Percentiles rank a stretch among this genome's conserved stretches.
Conservation (phyloP, 2,888 invertebrate genomes). For the Geophilus truncorum region DNA sequence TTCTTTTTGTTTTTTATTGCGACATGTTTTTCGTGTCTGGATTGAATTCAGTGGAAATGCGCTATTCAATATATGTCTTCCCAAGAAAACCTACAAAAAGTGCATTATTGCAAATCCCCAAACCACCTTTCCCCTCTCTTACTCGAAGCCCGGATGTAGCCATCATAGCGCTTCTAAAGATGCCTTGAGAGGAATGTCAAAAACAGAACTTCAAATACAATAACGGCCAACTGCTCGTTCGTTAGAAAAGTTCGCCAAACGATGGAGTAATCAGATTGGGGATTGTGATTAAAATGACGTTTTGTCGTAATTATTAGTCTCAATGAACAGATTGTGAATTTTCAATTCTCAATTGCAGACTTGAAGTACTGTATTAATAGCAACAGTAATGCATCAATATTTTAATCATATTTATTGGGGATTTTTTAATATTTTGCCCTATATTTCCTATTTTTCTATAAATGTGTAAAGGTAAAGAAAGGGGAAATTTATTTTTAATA, state of each 20-base stretch:
- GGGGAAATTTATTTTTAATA: too few species aligned
- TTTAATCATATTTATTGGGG: too few species aligned
- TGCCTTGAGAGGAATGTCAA: constrained; percentile 14
- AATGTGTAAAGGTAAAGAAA: too few species aligned
- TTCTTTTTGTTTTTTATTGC: neutral
- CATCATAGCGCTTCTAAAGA: neutral
- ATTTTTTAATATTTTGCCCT: too few species aligned
- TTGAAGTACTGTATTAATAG: too few species aligned
- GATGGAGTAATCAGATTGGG: neutral
- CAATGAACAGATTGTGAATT: too few species aligned
- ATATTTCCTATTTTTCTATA: too few species aligned
- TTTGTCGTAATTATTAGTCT: too few species aligned
- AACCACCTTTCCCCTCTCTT: neutral
- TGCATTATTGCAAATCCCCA: neutral
- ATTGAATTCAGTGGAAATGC: neutral
- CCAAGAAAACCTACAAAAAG: constrained; percentile 5
- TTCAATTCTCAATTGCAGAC: too few species aligned
- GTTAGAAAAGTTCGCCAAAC: neutral
- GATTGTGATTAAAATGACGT: neutral
- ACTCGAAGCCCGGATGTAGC: neutral
- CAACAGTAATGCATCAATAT: too few species aligned
- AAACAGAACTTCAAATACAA: neutral
- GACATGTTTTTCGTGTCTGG: neutral
- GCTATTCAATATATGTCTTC: neutral
- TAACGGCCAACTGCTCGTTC: neutral